Percentiles rank a stretch among this genome's conserved stretches.
Conservation (phyloP, 2,113 vertebrate genomes). For the Ictalurus punctatus region DNA sequence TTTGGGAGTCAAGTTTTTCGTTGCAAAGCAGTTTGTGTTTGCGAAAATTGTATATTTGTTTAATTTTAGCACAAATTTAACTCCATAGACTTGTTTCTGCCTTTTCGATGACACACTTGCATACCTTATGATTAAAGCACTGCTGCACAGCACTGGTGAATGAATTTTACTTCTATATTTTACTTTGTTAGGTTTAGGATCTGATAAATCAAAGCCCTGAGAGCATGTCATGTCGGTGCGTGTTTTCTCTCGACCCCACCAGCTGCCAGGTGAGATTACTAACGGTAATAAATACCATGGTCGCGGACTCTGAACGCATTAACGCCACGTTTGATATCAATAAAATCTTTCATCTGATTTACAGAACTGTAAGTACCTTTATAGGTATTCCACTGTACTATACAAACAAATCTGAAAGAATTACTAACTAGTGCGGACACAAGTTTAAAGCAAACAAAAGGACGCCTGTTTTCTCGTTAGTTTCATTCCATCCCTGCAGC, state of each 20-base stretch:
- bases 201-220: neutral
- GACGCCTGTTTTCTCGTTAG: neutral
- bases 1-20: too few species aligned
- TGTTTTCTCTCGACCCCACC: too few species aligned
- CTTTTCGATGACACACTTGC: neutral
- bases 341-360: neutral
- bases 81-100: neutral
- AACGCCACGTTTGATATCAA: conserved; percentile 14
- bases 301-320: conserved; percentile 59
- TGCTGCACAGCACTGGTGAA: neutral
- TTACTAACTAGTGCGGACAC: neutral
- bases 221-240: neutral
- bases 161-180: neutral
- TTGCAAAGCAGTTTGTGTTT: too few species aligned
- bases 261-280: neutral
- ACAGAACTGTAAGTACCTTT: too few species aligned
- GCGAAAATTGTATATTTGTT: too few species aligned
- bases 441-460: conserved; percentile 1
- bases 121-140: neutral
- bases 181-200: neutral
- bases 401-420: neutral
- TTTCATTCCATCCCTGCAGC: neutral
- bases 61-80: too few species aligned
- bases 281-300: conserved; percentile 59
- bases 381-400: too few species aligned